Evolutionary conservation across 2,113 vertebrate genomes (phyloP).

Genomic region (Azemiops feae): DNA sequence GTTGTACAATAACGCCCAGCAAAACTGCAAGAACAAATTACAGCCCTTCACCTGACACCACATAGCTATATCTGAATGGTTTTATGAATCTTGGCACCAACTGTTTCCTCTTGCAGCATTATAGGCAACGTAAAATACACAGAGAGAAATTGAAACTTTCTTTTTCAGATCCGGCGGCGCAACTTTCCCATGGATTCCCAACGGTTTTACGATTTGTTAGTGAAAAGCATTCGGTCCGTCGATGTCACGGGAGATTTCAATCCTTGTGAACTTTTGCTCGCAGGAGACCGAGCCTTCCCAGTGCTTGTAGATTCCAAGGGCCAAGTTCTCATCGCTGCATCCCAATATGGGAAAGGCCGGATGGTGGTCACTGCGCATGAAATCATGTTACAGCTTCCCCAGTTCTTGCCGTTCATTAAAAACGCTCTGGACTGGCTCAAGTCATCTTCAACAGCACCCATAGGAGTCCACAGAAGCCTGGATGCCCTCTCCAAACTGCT

Average conservation of each 20-base stretch:
- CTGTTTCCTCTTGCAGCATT: background rate
- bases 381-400: constrained; percentile 68
- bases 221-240: background rate
- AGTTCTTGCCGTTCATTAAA: constrained; percentile 73
- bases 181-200: background rate
- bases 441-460: constrained; percentile 56
- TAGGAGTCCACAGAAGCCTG: constrained; percentile 71
- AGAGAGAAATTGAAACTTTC: background rate
- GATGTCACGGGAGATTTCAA: constrained; percentile 62
- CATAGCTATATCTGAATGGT: background rate
- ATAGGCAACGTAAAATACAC: background rate
- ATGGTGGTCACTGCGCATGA: constrained; percentile 84
- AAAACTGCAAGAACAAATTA: background rate
- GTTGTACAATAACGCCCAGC: background rate
- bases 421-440: constrained; percentile 83
- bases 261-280: constrained; percentile 71
- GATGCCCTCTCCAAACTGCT: constrained; percentile 70
- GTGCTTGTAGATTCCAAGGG: constrained; percentile 67
- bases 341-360: constrained; percentile 74
- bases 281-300: constrained; percentile 66
- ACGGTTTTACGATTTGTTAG: background rate
- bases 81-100: background rate
- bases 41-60: background rate
- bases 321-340: constrained; percentile 69
- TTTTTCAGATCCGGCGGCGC: background rate